phyloP scores from a whole-genome alignment of 2,888 invertebrate genomes.

The Spilosoma lubricipeda region DNA sequence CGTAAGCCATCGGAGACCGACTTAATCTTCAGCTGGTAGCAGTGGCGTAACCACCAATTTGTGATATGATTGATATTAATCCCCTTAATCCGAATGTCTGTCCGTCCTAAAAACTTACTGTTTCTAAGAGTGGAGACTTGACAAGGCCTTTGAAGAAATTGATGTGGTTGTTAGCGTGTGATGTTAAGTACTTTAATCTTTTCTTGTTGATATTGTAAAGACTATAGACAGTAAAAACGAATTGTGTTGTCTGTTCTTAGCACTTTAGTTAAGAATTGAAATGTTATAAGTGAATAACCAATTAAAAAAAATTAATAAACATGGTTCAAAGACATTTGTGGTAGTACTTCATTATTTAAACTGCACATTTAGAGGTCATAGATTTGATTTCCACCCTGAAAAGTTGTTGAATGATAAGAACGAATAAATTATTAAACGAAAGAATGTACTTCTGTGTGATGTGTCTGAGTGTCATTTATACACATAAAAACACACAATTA shows the following conservation, averaged over 20 bases:
- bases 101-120: conserved; percentile 66
- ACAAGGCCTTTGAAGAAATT: conserved; percentile 37
- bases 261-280: background rate
- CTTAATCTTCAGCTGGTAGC: conserved; percentile 67
- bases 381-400: no score
- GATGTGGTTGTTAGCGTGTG: conserved; percentile 28
- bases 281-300: no score
- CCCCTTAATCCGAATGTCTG: conserved; percentile 74
- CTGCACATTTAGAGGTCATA: no score
- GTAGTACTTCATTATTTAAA: no score
- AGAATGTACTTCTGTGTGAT: no score
- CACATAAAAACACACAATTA: no score
- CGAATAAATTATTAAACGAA: no score
- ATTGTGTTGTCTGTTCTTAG: background rate
- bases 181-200: conserved; percentile 14
- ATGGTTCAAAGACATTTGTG: no score
- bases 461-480: no score
- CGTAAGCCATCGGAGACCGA: conserved; percentile 37
- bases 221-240: background rate
- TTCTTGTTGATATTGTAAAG: background rate
- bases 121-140: conserved; percentile 43
- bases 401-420: no score
- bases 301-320: no score
- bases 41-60: conserved; percentile 76
- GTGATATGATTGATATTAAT: conserved; percentile 82